Percentiles rank a stretch among this genome's conserved stretches.
phyloP scores from a whole-genome alignment of 2,888 invertebrate species.

The Nipponacmea schrenckii region DNA sequence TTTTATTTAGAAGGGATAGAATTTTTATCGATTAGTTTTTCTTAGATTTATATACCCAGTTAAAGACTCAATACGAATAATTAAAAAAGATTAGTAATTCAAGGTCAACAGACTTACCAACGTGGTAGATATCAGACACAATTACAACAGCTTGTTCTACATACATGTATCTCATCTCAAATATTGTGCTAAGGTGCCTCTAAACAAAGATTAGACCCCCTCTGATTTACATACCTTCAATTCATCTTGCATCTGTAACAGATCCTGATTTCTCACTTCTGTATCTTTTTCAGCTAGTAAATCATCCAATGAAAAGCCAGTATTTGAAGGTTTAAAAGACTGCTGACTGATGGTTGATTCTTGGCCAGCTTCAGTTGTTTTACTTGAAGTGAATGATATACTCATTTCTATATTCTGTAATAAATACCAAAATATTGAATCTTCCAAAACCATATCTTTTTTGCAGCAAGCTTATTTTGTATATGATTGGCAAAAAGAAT shows the following conservation, averaged over 20 bases:
- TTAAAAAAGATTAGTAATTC: neutral
- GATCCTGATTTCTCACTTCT: slow-evolving; percentile 12
- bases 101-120: neutral
- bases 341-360: neutral
- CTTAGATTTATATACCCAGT: neutral
- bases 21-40: neutral
- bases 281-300: slow-evolving; percentile 22
- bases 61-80: neutral
- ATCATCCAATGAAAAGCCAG: slow-evolving; percentile 19
- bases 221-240: neutral
- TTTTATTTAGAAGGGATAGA: neutral
- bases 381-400: neutral
- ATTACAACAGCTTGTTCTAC: no score
- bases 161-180: no score
- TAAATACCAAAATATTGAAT: no score
- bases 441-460: no score
- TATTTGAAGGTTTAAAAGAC: neutral
- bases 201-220: neutral
- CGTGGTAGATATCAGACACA: neutral
- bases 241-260: slow-evolving; percentile 1
- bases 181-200: neutral
- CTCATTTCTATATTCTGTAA: neutral
- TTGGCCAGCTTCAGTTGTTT: neutral
- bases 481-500: no score
- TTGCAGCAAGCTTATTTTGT: no score